Evolutionary conservation across 2,113 vertebrate genomes (phyloP), one percentile per base, ranked within the genome.

Genomic region (Xiphias gladius): DNA sequence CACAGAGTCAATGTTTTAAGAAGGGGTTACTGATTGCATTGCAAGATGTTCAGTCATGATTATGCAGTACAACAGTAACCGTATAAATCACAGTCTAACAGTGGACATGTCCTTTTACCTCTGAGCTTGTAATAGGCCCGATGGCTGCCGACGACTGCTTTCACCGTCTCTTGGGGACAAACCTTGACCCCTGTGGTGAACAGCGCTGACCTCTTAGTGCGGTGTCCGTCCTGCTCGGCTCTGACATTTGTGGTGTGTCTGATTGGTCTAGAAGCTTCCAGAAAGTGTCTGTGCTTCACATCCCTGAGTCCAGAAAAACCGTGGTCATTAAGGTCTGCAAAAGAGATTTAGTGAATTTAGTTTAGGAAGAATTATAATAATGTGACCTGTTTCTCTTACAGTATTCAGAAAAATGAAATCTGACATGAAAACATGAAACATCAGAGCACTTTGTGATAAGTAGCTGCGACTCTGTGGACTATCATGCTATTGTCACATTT

Each of bases 41-140:
- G 28, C 48, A 35, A 43, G 12, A 46, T 32, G 32, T 12, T 59
- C 30, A 52, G 19, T 41, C 62, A 54, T 69, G 73, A 82, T 83
- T 71, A 46, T 67, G 64, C 84, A 78, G 70, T 85, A 48, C 50
- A 83, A 73, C 9, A 75, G 73, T 73, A 73, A 79, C 6, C 7
- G n/a, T 30, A 12, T 75, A n/a, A 84, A 48, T 43, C 39, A 59
- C 11, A 52, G 24, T 69, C 24, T 57, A 54, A 70, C 20, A 63
- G 52, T 52, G 61, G 24, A 13, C 30, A 11, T 54, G 43, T 71
- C 61, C 57, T 46, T 84, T 94, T 95, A 99, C 98, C 97, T 97
- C 97, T 95, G 81, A 97, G 91, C 91, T 96, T 97, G 73, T 98
- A 99, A 92, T 97, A 99, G 48, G 96, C 95, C 83, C 96, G 95